Evolutionary conservation across 2,888 invertebrate genomes (phyloP).

Genomic region (Heliconius sara): DNA sequence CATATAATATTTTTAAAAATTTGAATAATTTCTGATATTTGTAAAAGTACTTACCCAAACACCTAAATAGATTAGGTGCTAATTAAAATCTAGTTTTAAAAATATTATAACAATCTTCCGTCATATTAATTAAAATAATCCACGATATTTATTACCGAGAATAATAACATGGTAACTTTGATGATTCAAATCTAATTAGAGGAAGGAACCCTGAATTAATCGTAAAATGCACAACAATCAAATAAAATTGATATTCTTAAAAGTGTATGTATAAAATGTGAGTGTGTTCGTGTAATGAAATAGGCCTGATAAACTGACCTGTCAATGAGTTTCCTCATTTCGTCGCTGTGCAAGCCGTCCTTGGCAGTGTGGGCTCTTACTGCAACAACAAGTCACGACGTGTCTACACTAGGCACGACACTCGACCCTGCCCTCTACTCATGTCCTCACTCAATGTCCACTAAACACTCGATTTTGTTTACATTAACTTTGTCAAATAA

Average conservation of each 20-base stretch:
- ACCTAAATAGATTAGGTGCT: not conserved
- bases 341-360: conserved; percentile 97
- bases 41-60: not conserved
- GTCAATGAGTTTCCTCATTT: conserved; percentile 98
- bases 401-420: conserved; percentile 78
- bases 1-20: not conserved
- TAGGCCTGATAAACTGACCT: conserved; percentile 88
- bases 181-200: not conserved
- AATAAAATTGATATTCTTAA: not conserved
- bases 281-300: conserved; percentile 7
- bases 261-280: conserved; percentile 9
- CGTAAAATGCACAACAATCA: not conserved
- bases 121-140: not conserved
- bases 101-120: too few species aligned
- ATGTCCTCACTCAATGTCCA: conserved; percentile 61
- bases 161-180: not conserved
- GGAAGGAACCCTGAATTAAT: conserved; percentile 4
- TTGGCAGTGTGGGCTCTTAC: conserved; percentile 89
- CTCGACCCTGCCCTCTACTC: conserved; percentile 69
- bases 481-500: too few species aligned
- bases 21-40: not conserved
- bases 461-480: conserved; percentile 31
- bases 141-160: not conserved
- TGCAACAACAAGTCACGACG: conserved; percentile 84
- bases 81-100: not conserved